A percentile compares a stretch with the other conserved stretches of the same genome.
phyloP scores from a whole-genome alignment of 2,888 invertebrate genomes.

The Camptogramma bilineatum region DNA sequence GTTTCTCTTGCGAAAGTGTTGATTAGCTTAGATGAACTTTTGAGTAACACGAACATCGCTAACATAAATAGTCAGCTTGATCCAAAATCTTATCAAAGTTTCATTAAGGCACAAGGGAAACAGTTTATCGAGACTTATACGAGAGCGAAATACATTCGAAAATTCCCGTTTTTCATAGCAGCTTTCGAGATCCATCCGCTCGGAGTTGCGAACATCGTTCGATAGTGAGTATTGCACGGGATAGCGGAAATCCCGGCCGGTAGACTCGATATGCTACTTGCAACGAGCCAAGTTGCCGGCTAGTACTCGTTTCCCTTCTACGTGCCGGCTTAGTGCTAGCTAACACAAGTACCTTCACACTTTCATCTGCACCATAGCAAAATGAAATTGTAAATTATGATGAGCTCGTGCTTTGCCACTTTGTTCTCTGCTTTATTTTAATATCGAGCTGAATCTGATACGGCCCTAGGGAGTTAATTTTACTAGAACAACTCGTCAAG shows the following conservation, averaged over 20 bases:
- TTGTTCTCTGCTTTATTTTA: not conserved
- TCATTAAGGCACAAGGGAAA: slow-evolving; percentile 37
- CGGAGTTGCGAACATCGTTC: slow-evolving; percentile 39
- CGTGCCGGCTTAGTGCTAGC: slow-evolving; percentile 17
- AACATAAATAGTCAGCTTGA: slow-evolving; percentile 27
- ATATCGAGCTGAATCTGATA: not conserved
- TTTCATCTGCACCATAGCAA: not conserved
- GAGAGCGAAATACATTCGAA: slow-evolving; percentile 39
- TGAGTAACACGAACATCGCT: slow-evolving; percentile 19
- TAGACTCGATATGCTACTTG: slow-evolving; percentile 31
- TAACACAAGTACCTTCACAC: not conserved
- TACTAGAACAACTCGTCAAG: not conserved
- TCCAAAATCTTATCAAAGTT: slow-evolving; percentile 38
- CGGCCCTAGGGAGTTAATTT: not conserved
- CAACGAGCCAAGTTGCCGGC: slow-evolving; percentile 20
- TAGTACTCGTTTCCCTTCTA: slow-evolving; percentile 20
- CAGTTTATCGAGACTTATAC: slow-evolving; percentile 37
- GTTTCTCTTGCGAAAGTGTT: slow-evolving; percentile 13
- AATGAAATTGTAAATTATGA: not conserved
- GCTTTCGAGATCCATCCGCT: slow-evolving; percentile 39
- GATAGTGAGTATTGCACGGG: slow-evolving; percentile 30
- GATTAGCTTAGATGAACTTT: slow-evolving; percentile 27
- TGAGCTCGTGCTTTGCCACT: slow-evolving; percentile 5
- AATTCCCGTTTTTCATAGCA: slow-evolving; percentile 31
- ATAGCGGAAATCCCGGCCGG: slow-evolving; percentile 38